A percentile compares a stretch with the other conserved stretches of the same genome.
Conservation (phyloP, 2,113 vertebrate species). For the Corythaeola cristata region DNA sequence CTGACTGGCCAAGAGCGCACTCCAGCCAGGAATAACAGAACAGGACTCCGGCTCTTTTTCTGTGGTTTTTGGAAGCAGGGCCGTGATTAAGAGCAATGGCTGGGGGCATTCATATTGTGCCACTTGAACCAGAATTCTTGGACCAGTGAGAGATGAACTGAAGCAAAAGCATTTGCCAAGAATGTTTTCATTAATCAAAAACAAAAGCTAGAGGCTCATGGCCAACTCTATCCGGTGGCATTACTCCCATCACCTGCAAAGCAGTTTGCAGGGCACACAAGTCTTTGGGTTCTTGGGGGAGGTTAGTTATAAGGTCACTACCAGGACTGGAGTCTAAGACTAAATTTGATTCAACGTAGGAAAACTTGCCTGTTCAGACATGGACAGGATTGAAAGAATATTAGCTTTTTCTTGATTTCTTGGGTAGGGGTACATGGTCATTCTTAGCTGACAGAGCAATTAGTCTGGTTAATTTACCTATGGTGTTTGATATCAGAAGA, state of each 20-base stretch:
- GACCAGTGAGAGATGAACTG: constrained; percentile 27
- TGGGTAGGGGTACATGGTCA: not conserved
- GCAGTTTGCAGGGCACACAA: not conserved
- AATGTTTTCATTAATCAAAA: constrained; percentile 20
- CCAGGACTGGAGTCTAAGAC: not conserved
- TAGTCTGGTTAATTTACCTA: not conserved
- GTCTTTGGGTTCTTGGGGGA: not conserved
- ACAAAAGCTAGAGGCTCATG: constrained; percentile 10
- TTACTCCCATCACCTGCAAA: not conserved
- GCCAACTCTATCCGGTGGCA: not conserved
- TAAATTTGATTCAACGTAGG: not conserved
- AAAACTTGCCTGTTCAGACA: not conserved
- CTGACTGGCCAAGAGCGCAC: not conserved
- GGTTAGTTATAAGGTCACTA: accelerated
- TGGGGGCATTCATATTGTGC: constrained; percentile 12
- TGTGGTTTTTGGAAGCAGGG: not conserved
- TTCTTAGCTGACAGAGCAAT: not conserved
- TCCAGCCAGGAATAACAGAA: not conserved
- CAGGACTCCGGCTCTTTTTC: not conserved
- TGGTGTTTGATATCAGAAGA: not conserved
- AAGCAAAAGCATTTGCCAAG: constrained; percentile 47
- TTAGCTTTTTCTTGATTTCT: not conserved
- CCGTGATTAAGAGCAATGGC: constrained; percentile 35
- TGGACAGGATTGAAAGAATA: not conserved
- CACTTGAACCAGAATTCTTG: constrained; percentile 60